Percentiles rank a stretch among this genome's conserved stretches.
Evolutionary conservation across 2,797 vertebrate species (phyloP).

Genomic region (Scarus forsteni): DNA sequence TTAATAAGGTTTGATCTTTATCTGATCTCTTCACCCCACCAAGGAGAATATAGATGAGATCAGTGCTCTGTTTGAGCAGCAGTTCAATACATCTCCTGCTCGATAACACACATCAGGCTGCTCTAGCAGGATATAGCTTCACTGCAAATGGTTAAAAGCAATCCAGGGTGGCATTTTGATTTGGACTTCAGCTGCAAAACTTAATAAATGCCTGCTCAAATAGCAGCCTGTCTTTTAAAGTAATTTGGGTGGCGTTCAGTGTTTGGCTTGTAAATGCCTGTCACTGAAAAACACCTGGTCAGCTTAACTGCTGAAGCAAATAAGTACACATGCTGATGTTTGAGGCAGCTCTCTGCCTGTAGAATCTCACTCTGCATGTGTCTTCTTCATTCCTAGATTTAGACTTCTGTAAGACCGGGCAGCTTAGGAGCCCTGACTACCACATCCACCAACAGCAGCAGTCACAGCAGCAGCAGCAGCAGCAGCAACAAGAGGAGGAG

Average conservation of each 20-base stretch:
- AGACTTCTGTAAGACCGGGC: conserved; percentile 91
- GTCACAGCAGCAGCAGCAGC: conserved; percentile 73
- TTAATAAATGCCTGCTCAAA: conserved; percentile 73
- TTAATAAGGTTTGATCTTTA: conserved; percentile 87
- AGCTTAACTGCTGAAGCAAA: conserved; percentile 56
- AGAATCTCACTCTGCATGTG: conserved; percentile 36
- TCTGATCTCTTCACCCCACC: conserved; percentile 83
- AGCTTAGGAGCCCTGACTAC: conserved; percentile 90
- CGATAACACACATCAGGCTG: conserved; percentile 77
- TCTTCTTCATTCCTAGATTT: conserved; percentile 81
- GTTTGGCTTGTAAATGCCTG: conserved; percentile 56
- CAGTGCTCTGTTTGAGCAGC: conserved; percentile 84
- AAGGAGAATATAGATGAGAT: conserved; percentile 86
- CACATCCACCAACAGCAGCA: conserved; percentile 78
- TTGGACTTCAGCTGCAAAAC: conserved; percentile 45
- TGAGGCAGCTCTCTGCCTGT: conserved; percentile 19
- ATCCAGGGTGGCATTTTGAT: conserved; percentile 72
- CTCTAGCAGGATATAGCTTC: conserved; percentile 68
- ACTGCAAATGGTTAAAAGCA: conserved; percentile 72
- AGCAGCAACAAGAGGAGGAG: conserved; percentile 75
- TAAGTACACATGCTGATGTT: conserved; percentile 48
- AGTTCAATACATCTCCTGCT: conserved; percentile 82
- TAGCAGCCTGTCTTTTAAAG: conserved; percentile 56
- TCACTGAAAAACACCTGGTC: conserved; percentile 61
- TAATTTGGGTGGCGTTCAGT: conserved; percentile 53